A percentile compares a stretch with the other conserved stretches of the same genome.
phyloP scores from a whole-genome alignment of 2,797 vertebrate species.

The Sebastes matsubarae region DNA sequence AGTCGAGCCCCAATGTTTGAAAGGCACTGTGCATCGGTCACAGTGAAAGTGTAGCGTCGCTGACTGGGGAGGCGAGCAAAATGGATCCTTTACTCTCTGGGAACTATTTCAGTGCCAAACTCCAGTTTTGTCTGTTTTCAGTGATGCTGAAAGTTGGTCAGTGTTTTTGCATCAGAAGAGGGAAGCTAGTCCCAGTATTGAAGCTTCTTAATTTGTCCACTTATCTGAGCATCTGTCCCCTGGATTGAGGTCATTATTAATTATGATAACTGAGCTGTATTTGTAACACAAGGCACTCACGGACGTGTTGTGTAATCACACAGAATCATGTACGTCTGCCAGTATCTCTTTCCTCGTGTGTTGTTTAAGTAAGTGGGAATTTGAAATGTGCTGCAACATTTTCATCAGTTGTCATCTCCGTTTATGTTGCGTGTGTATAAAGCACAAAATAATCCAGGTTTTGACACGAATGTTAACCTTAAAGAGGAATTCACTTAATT shows the following conservation, averaged over 20 bases:
- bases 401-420: slow-evolving; percentile 21
- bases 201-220: slow-evolving; percentile 51
- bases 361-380: slow-evolving; percentile 15
- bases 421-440: slow-evolving; percentile 26
- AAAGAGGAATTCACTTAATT: slow-evolving; percentile 13
- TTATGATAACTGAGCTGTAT: slow-evolving; percentile 21
- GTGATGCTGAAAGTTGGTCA: slow-evolving; percentile 66
- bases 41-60: slow-evolving; percentile 39
- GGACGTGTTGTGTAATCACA: slow-evolving; percentile 24
- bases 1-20: slow-evolving; percentile 25
- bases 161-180: slow-evolving; percentile 59
- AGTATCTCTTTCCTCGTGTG: not conserved
- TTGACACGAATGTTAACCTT: slow-evolving; percentile 56
- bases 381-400: slow-evolving; percentile 35
- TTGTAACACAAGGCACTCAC: slow-evolving; percentile 20
- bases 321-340: slow-evolving; percentile 5
- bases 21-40: slow-evolving; percentile 46
- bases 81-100: slow-evolving; percentile 71
- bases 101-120: slow-evolving; percentile 84
- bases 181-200: slow-evolving; percentile 36
- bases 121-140: slow-evolving; percentile 66
- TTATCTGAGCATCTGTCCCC: slow-evolving; percentile 17
- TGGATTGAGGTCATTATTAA: slow-evolving; percentile 9
- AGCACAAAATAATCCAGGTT: slow-evolving; percentile 55
- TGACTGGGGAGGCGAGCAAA: slow-evolving; percentile 42